Base-by-base conservation (phyloP, 2,113 vertebrate species). In the Notarius lentiginosus region DNA sequence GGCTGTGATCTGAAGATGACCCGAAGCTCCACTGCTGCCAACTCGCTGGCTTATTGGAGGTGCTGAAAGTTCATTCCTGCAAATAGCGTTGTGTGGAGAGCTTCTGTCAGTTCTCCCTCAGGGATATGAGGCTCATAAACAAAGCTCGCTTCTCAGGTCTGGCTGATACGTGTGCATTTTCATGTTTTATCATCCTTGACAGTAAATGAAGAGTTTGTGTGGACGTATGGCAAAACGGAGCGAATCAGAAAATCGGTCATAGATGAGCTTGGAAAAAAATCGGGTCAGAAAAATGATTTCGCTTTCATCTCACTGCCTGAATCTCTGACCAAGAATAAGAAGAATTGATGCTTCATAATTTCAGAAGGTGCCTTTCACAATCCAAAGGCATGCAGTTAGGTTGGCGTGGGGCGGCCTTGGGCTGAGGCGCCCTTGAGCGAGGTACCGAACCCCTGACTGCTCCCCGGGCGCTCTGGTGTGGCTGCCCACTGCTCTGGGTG, bases 31-130 rank as follows among this genome's bases (percentile, higher is more conserved):
- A 20, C 60, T 27, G 85, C 84, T 87, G 89, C 89, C 61, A 65
- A 49, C 65, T 81, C 68, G 27, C 61, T 63, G 56, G 82, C n/a
- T 88, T 87, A 87, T 83, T 75, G 58, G 72, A 88, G 79, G 86
- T 87, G 87, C 84, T 87, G 87, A 90, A 88, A 89, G 85, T 87
- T 89, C 82, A 86, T 72, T 86, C 51, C 81, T 82, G 85, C 14
- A 85, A 84, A 89, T 89, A 87, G 84, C 70, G n/a, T 75, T 51
- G 77, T 86, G 87, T 70, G 58, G 87, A 91, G 79, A 87, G 88
- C 68, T 87, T 24, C 76, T 90, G 85, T 90, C 88, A 87, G 41
- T 70, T 73, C 15, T 14, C 82, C 51, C 85, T 68, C 41, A 72
- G 66, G 82, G 66, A 73, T 55, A 27, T 49, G 68, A 55, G 11